A percentile compares a stretch with the other conserved stretches of the same genome.
phyloP scores from a whole-genome alignment of 2,888 invertebrate genomes.

The Callyntrura guangdongensis region DNA sequence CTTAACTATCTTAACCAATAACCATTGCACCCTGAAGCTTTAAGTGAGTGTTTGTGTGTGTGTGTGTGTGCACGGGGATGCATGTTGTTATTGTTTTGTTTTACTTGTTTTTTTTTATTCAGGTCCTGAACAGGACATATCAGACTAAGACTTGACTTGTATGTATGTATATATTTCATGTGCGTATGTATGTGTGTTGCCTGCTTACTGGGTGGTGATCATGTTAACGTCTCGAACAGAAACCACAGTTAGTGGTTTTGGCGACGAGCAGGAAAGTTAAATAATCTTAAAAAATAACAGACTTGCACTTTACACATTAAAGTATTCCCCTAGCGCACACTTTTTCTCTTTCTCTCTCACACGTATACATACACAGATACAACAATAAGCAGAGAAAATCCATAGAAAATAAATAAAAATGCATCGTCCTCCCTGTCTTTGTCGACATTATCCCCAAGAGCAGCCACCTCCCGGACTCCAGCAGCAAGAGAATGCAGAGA shows the following conservation, averaged over 20 bases:
- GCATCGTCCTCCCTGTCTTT: slow-evolving; percentile 18
- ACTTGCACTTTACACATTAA: slow-evolving; percentile 43
- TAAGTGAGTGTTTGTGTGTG: slow-evolving; percentile 6
- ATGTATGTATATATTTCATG: too few species aligned
- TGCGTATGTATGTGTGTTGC: neutral
- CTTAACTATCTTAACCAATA: slow-evolving; percentile 36
- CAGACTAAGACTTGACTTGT: neutral
- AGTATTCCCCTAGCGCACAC: neutral
- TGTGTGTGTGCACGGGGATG: neutral
- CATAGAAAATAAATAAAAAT: slow-evolving; percentile 53
- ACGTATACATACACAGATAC: neutral
- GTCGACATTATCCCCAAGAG: slow-evolving; percentile 28
- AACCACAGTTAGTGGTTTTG: slow-evolving; percentile 38
- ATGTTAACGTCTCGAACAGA: slow-evolving; percentile 30
- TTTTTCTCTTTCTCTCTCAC: too few species aligned
- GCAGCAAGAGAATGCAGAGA: neutral
- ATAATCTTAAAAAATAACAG: slow-evolving; percentile 26
- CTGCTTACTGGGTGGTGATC: neutral
- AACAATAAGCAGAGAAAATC: slow-evolving; percentile 26
- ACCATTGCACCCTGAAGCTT: slow-evolving; percentile 4
- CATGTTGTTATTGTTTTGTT: slow-evolving; percentile 1
- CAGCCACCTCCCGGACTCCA: neutral
- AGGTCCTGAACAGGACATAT: slow-evolving; percentile 22
- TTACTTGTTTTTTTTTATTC: slow-evolving; percentile 62
- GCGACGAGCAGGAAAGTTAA: slow-evolving; percentile 39